Base-by-base conservation (phyloP, 1,140 invertebrate species). In the Microplitis mediator region DNA sequence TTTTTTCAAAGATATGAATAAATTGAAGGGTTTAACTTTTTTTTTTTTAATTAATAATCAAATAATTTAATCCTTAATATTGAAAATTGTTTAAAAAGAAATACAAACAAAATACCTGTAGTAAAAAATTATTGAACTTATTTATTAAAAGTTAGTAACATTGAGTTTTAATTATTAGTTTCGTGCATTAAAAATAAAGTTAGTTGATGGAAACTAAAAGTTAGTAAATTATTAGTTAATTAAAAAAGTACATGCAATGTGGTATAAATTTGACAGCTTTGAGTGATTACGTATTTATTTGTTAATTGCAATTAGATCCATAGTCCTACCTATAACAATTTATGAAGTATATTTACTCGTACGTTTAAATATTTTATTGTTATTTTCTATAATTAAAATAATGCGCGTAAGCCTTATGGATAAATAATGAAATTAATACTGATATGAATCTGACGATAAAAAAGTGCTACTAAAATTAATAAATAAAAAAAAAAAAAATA, bases 311-410 rank as follows among this genome's bases (percentile, higher is more conserved):
- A 13, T n/a, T 56, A 35, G 36, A 60, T 60, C 36, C 52, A 69
- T 23, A 72, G 39, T 16, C 51, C 34, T 58, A 32, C 54, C 63
- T 54, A 23, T 50, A 23, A 51, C 35, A 50, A 60, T 72, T 50
- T 66, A 4, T 72, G 65, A 45, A 72, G 5, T 65, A 74, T 68
- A 52, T 65, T 66, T 66, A 74, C 52, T 70, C 68, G 39, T 16
- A 58, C 68, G 52, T 70, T 62, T 60, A 50, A 66, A 70, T 65
- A 60, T 51, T 65, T 58, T 23, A 23, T 23, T 56, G 14, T 39
- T 16, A 39, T 14, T 32, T 54, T 56, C 34, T 32, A 54, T 32
- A 65, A 50, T 50, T 16, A 45, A 51, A 50, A n/a, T 67, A 67
- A 54, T 69, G 23, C 34, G 14, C 67, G 50, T 54, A 32, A 32